Evolutionary conservation across 2,888 invertebrate genomes (phyloP).

Genomic region (Cheilosia pagana): DNA sequence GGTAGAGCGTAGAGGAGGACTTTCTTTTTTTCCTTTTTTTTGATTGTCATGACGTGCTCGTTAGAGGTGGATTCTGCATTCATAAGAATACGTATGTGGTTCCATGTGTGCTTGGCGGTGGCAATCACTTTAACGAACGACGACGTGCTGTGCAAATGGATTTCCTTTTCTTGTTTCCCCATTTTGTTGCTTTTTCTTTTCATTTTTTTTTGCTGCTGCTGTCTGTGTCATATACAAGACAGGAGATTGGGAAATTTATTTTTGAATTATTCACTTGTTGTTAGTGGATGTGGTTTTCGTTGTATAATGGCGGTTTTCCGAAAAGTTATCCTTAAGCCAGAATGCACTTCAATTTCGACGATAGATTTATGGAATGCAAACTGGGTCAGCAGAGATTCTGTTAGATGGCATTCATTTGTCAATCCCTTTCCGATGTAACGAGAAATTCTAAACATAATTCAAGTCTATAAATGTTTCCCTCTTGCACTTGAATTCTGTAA

Average conservation of each 20-base stretch:
- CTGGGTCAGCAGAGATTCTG: constrained; percentile 5
- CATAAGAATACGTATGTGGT: constrained; percentile 39
- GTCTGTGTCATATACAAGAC: constrained; percentile 61
- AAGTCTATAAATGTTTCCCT: neutral
- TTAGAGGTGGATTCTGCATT: constrained; percentile 67
- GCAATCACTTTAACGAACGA: constrained; percentile 72
- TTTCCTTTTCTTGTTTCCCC: constrained; percentile 46
- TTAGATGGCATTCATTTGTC: neutral
- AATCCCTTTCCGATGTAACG: neutral
- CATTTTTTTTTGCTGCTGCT: constrained; percentile 9
- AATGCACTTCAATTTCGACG: constrained; percentile 39
- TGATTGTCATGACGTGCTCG: constrained; percentile 74
- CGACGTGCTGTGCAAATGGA: constrained; percentile 74
- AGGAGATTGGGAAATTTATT: constrained; percentile 73
- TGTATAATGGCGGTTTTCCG: neutral
- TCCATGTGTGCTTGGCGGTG: constrained; percentile 52
- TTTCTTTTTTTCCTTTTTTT: constrained; percentile 32
- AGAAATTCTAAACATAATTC: neutral
- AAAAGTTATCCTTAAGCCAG: constrained; percentile 5
- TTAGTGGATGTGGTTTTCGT: neutral
- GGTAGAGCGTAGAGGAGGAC: neutral
- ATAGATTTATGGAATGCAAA: neutral
- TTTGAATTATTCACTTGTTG: constrained; percentile 49
- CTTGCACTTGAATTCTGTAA: constrained; percentile 33
- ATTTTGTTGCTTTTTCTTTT: constrained; percentile 26